Base-by-base conservation (phyloP, 2,888 invertebrate species). In the Hypercompe scribonia region DNA sequence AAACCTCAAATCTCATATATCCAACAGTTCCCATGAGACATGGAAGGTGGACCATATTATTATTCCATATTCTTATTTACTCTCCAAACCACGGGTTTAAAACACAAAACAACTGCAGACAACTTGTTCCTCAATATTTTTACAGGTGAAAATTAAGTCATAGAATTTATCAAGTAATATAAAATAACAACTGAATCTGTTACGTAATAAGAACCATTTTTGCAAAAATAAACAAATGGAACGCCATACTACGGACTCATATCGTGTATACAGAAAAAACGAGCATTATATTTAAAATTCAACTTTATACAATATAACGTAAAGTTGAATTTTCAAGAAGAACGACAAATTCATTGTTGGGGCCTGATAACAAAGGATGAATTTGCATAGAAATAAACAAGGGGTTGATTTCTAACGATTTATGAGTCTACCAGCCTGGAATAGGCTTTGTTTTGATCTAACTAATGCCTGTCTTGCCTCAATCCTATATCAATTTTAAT, bases 331-430 rank as follows among this genome's bases (percentile, higher is more conserved):
- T 65, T 79, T 34, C 54, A 24, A 2, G 77, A 71, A 21, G n/a
- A 4, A 33, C 50, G 65, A 11, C n/a, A 50, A 33, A 42, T 75
- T 75, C 85, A 88, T 92, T 91, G 92, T 90, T 88, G 86, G 82
- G 74, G 75, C 77, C 76, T 87, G 92, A 92, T 91, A 92, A 92
- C 92, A 92, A 90, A 90, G 90, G 89, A 84, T 81, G 85, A 89
- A 93, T 93, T 93, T 92, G 90, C 93, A 92, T 93, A 90, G 90
- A 91, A 92, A 92, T 92, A 92, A 92, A 92, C 91, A 90, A 83
- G 89, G 89, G 90, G 90, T 88, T 91, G 91, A 91, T 91, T 92
- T 90, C 88, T 82, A 85, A 87, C 88, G 88, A 92, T 92, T 92
- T 92, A 92, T 92, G 84, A 78, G 75, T 63, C 73, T 75, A 77